Percentiles rank a stretch among this genome's conserved stretches.
Conservation (phyloP, 2,113 vertebrate species). For the Tyrannus savana region DNA sequence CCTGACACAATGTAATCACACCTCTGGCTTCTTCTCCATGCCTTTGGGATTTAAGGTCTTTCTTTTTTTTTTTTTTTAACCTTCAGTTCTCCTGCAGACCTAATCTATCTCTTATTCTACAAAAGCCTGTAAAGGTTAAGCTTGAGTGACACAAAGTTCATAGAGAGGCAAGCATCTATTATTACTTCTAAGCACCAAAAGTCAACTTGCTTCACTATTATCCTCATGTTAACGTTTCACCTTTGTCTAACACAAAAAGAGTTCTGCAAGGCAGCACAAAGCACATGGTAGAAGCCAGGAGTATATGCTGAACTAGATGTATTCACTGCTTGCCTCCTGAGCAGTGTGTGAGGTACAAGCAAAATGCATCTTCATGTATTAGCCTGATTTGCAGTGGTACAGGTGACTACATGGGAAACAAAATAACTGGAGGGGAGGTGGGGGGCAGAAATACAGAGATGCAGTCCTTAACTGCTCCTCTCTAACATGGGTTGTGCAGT, state of each 20-base stretch:
- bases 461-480: neutral
- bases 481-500: neutral
- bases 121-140: conserved; percentile 54
- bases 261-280: neutral
- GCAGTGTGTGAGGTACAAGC: neutral
- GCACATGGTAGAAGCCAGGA: neutral
- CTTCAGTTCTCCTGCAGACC: conserved; percentile 3
- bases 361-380: neutral
- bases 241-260: conserved; percentile 3
- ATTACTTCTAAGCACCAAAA: conserved; percentile 26
- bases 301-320: neutral
- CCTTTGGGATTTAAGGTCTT: conserved; percentile 21
- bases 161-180: conserved; percentile 15
- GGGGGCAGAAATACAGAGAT: neutral
- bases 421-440: neutral
- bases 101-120: conserved; percentile 46
- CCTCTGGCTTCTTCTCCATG: conserved; percentile 18
- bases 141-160: conserved; percentile 49
- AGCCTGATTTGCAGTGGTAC: neutral
- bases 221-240: neutral
- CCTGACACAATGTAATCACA: conserved; percentile 31
- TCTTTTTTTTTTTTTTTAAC: neutral
- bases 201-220: neutral
- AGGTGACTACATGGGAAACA: neutral
- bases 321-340: neutral